Conservation (phyloP, 2,888 invertebrate species). For the Plagodis pulveraria region DNA sequence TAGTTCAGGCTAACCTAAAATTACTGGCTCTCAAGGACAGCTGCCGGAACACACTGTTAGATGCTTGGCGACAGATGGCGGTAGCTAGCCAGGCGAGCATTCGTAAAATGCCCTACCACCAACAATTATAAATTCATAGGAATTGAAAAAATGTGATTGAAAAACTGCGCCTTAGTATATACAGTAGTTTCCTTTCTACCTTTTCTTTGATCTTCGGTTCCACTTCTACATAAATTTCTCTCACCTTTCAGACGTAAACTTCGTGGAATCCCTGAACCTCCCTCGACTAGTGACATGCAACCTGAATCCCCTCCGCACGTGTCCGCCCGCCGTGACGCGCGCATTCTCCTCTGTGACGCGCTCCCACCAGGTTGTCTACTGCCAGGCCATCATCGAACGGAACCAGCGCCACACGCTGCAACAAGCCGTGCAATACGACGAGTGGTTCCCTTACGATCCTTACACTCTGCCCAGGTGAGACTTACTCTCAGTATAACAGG, state of each 20-base stretch:
- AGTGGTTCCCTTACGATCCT: slow-evolving; percentile 97
- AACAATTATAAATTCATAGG: no score
- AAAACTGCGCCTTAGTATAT: no score
- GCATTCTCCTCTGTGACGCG: slow-evolving; percentile 93
- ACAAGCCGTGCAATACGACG: slow-evolving; percentile 78
- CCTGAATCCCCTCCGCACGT: slow-evolving; percentile 94
- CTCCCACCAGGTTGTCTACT: slow-evolving; percentile 95
- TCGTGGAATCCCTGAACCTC: slow-evolving; percentile 92
- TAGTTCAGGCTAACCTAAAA: no score
- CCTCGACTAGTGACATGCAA: slow-evolving; percentile 93
- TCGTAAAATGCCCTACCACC: no score
- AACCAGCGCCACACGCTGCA: slow-evolving; percentile 87
- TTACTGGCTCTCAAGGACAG: no score
- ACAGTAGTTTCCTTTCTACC: no score
- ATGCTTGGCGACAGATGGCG: no score
- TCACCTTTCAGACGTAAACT: slow-evolving; percentile 87
- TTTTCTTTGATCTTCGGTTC: no score
- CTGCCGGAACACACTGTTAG: no score
- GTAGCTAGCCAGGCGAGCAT: no score
- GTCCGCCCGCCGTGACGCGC: slow-evolving; percentile 90
- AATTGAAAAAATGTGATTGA: no score
- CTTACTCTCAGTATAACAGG: neutral
- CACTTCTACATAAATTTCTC: slow-evolving; percentile 2
- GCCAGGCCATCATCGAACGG: slow-evolving; percentile 94
- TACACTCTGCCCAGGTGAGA: slow-evolving; percentile 53